Percentiles rank a stretch among this genome's conserved stretches.
Conservation (phyloP, 2,888 invertebrate genomes). For the Anoncus sp. region DNA sequence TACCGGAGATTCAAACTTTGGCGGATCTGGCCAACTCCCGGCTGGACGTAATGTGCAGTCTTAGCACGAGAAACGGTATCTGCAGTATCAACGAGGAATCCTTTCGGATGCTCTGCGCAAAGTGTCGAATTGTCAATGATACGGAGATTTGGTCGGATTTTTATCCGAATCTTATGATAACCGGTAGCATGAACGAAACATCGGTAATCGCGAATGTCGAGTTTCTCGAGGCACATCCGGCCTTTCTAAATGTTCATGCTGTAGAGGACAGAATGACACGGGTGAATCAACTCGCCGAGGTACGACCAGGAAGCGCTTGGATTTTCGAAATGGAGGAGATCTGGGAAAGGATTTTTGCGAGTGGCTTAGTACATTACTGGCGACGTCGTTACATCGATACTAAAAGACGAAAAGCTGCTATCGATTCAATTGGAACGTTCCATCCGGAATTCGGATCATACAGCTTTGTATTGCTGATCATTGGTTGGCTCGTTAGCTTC, state of each 20-base stretch:
- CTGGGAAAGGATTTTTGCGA: slow-evolving; percentile 35
- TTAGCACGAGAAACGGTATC: slow-evolving; percentile 36
- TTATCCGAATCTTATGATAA: slow-evolving; percentile 32
- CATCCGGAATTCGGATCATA: slow-evolving; percentile 29
- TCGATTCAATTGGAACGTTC: slow-evolving; percentile 32
- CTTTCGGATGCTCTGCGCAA: slow-evolving; percentile 16
- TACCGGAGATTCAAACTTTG: slow-evolving; percentile 52
- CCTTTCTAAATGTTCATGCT: slow-evolving; percentile 28
- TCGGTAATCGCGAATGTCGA: slow-evolving; percentile 28
- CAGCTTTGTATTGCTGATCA: slow-evolving; percentile 19
- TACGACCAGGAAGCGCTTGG: slow-evolving; percentile 34
- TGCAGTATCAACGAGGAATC: slow-evolving; percentile 9
- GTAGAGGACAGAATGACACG: slow-evolving; percentile 8
- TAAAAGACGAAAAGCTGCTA: slow-evolving; percentile 25
- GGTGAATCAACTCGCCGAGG: slow-evolving; percentile 34
- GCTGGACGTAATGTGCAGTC: slow-evolving; percentile 52
- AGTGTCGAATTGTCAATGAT: slow-evolving; percentile 29
- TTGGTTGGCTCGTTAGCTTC: slow-evolving; percentile 14
- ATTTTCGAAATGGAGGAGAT: slow-evolving; percentile 38
- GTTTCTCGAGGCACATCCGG: slow-evolving; percentile 33
- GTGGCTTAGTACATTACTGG: slow-evolving; percentile 35
- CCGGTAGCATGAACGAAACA: slow-evolving; percentile 26
- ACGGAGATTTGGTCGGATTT: slow-evolving; percentile 25
- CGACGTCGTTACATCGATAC: slow-evolving; percentile 25
- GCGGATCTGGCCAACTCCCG: slow-evolving; percentile 50